phyloP scores from a whole-genome alignment of 2,888 invertebrate genomes.

The Dasysyrphus tricinctus region DNA sequence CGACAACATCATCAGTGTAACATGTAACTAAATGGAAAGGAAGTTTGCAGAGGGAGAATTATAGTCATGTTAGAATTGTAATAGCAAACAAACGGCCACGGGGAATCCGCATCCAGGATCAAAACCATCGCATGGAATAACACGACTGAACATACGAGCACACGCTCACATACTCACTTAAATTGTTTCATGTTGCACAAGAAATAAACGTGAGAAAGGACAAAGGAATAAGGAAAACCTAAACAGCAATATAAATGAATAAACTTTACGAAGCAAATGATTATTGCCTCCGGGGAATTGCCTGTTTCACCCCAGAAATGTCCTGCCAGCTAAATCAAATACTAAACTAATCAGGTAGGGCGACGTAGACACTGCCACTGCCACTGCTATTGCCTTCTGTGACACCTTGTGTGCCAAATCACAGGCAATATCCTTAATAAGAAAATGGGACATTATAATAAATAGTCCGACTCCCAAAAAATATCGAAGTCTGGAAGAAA shows the following conservation, averaged over 20 bases:
- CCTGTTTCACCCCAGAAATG: constrained; percentile 26
- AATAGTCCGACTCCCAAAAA: constrained; percentile 34
- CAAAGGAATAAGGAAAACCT: constrained; percentile 15
- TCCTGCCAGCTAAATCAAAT: constrained; percentile 51
- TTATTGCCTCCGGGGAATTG: constrained; percentile 29
- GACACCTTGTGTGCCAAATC: constrained; percentile 61
- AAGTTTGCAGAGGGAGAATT: constrained; percentile 10
- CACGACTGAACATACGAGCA: constrained; percentile 12
- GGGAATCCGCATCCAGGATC: constrained; percentile 61
- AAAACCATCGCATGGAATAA: constrained; percentile 49
- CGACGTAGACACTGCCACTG: constrained; percentile 12
- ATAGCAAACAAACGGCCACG: constrained; percentile 66
- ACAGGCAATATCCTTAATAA: constrained; percentile 38
- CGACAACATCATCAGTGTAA: constrained; percentile 71
- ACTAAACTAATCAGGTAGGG: constrained; percentile 64
- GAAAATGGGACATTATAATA: constrained; percentile 55
- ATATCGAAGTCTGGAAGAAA: constrained; percentile 33
- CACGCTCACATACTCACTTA: neutral
- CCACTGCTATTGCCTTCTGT: neutral
- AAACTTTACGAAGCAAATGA: constrained; percentile 48
- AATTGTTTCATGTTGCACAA: constrained; percentile 32
- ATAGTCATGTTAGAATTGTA: constrained; percentile 57
- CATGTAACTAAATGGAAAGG: constrained; percentile 55
- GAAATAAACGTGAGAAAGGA: constrained; percentile 23
- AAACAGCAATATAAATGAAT: constrained; percentile 57